Conservation (phyloP, 2,888 invertebrate genomes). For the Erannis defoliaria region DNA sequence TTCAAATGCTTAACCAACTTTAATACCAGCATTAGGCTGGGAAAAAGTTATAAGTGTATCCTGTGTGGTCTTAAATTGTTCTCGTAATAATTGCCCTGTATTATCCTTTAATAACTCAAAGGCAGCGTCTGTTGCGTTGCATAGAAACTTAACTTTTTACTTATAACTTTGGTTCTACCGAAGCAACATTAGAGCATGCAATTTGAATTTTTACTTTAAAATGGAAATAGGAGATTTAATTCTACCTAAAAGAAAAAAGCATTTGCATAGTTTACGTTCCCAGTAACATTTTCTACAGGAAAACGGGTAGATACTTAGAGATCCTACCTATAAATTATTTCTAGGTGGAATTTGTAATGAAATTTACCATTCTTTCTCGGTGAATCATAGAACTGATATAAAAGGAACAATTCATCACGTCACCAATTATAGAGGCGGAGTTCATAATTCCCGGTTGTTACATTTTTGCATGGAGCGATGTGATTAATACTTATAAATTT, state of each 20-base stretch:
- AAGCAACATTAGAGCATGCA: slow-evolving; percentile 24
- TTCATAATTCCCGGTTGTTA: slow-evolving; percentile 59
- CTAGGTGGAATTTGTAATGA: not conserved
- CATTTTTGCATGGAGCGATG: slow-evolving; percentile 57
- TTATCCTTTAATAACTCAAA: slow-evolving; percentile 45
- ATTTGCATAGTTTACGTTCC: slow-evolving; percentile 23
- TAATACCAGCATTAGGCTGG: slow-evolving; percentile 24
- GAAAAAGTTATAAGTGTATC: slow-evolving; percentile 45
- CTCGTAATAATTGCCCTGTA: slow-evolving; percentile 38
- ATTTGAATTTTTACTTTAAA: slow-evolving; percentile 32
- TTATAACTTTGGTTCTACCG: slow-evolving; percentile 25
- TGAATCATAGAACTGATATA: slow-evolving; percentile 60
- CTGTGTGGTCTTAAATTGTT: slow-evolving; percentile 47
- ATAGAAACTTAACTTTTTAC: slow-evolving; percentile 30
- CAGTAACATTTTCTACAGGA: not conserved
- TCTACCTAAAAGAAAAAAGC: slow-evolving; percentile 19
- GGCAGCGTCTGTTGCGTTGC: slow-evolving; percentile 26
- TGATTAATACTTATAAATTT: slow-evolving; percentile 62
- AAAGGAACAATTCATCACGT: slow-evolving; percentile 65
- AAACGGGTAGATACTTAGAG: not conserved
- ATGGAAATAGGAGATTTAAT: slow-evolving; percentile 12
- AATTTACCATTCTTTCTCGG: slow-evolving; percentile 42
- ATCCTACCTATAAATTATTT: not conserved
- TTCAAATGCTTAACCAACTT: slow-evolving; percentile 32
- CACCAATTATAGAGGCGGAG: slow-evolving; percentile 57